Conservation (phyloP, 2,888 invertebrate species). For the Sepioteuthis lessoniana region DNA sequence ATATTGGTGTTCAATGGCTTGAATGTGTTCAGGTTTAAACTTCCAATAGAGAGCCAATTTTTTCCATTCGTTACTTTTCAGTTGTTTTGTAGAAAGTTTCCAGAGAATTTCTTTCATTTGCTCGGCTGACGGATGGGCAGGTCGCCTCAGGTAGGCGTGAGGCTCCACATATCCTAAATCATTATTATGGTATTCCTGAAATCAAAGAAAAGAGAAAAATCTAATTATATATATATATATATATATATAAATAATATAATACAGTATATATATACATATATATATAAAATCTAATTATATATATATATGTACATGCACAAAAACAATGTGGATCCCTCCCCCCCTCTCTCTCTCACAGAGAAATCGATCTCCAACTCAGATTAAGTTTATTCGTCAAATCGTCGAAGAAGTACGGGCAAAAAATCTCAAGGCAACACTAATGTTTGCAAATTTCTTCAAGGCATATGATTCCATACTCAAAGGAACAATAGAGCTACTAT, state of each 20-base stretch:
- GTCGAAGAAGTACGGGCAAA: too few relatives aligned
- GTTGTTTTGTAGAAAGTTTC: slow-evolving; percentile 76
- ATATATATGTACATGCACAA: too few relatives aligned
- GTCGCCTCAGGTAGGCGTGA: slow-evolving; percentile 64
- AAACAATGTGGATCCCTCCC: too few relatives aligned
- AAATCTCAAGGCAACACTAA: too few relatives aligned
- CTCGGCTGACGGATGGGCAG: slow-evolving; percentile 66
- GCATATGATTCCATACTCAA: too few relatives aligned
- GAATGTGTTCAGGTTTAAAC: slow-evolving; percentile 82
- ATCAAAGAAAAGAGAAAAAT: not conserved
- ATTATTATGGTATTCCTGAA: slow-evolving; percentile 67
- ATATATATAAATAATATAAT: not conserved
- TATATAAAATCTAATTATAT: too few relatives aligned
- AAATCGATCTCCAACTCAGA: too few relatives aligned
- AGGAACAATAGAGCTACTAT: too few relatives aligned
- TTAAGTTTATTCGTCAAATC: too few relatives aligned
- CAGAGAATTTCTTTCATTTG: slow-evolving; percentile 74
- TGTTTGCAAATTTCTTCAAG: too few relatives aligned
- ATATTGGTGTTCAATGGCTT: slow-evolving; percentile 83
- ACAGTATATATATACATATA: too few relatives aligned
- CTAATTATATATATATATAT: not conserved
- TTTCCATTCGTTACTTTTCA: slow-evolving; percentile 81
- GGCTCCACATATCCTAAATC: slow-evolving; percentile 68
- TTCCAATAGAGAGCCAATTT: slow-evolving; percentile 81
- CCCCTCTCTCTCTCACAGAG: too few relatives aligned